Conservation (phyloP, 2,113 vertebrate genomes). For the Nannobrachium achirus region DNA sequence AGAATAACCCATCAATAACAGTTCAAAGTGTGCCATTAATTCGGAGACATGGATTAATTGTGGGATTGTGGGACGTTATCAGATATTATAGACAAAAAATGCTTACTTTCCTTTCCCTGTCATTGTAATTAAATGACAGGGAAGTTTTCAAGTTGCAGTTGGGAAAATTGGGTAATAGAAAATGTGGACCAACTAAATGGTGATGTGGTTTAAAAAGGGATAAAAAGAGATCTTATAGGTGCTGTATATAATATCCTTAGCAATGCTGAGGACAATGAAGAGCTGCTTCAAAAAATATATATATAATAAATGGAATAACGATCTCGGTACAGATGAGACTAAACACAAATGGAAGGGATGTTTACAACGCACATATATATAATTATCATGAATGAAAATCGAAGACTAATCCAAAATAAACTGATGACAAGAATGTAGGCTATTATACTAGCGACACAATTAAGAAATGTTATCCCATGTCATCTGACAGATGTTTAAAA, state of each 20-base stretch:
- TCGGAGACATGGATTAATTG: background rate
- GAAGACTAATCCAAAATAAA: no score
- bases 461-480: no score
- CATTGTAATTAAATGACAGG: background rate
- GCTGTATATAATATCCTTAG: background rate
- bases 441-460: no score
- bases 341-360: background rate
- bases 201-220: background rate
- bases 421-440: no score
- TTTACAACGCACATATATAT: background rate
- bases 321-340: background rate
- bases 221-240: background rate
- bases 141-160: background rate
- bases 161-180: background rate
- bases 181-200: background rate
- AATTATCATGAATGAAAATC: no score
- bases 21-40: background rate
- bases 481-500: no score
- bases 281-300: background rate
- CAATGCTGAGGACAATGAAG: background rate
- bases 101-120: background rate
- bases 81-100: background rate
- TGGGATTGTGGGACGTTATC: background rate
- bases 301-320: background rate
- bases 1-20: conserved; percentile 1